Conservation (phyloP, 2,888 invertebrate species). For the Euproctis similis region DNA sequence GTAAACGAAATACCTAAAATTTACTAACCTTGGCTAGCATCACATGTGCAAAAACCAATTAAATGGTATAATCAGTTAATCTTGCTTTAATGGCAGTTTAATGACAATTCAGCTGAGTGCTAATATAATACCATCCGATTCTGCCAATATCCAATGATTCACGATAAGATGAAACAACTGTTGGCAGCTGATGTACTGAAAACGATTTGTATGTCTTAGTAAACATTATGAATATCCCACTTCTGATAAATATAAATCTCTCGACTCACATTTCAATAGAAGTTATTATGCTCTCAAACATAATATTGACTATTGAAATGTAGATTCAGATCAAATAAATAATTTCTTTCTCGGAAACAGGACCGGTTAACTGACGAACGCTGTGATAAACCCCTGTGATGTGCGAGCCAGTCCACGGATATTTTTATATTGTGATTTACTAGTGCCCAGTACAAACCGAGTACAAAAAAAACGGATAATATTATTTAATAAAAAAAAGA, state of each 20-base stretch:
- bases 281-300: constrained; percentile 11
- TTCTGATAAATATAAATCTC: constrained; percentile 26
- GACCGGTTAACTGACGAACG: constrained; percentile 52
- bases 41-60: too few relatives aligned
- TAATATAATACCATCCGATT: too few relatives aligned
- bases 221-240: constrained; percentile 31
- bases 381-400: constrained; percentile 74
- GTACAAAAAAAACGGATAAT: constrained; percentile 72
- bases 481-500: too few relatives aligned
- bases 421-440: constrained; percentile 76
- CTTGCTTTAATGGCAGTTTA: too few relatives aligned
- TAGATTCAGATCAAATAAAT: constrained; percentile 9
- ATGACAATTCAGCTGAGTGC: too few relatives aligned
- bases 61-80: too few relatives aligned
- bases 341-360: constrained; percentile 12
- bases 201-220: constrained; percentile 40
- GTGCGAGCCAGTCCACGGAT: constrained; percentile 64
- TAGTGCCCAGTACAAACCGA: constrained; percentile 75
- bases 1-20: too few relatives aligned
- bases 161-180: constrained; percentile 7
- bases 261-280: constrained; percentile 14
- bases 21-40: too few relatives aligned
- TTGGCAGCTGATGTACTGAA: constrained; percentile 16
- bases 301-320: constrained; percentile 13
- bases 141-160: too few relatives aligned